Base-by-base conservation (phyloP, 1,140 invertebrate species). In the Procambarus virginalis region DNA sequence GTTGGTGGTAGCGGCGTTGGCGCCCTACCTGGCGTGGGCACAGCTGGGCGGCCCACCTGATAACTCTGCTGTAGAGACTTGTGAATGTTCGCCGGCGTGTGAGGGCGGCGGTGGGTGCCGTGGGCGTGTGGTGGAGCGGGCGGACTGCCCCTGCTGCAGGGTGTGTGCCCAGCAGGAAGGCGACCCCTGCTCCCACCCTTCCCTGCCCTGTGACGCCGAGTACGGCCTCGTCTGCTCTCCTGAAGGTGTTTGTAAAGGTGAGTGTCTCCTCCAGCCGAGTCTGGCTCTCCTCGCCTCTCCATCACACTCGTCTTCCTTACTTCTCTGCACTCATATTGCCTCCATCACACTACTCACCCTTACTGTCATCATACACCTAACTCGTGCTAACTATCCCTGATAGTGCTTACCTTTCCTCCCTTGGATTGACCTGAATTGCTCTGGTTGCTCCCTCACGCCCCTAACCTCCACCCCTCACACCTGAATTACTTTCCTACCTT, bases 161-260 rank as follows among this genome's bases (percentile, higher is more conserved):
- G 88, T 89, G 17, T 89, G 88, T 68, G 81, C 81, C 55, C 81
- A 77, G 20, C 73, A 79, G 22, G 81, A 68, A 46, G 70, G 73
- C 9, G 60, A 84, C n/a, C 8, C 70, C 45, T 89, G 88, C 34
- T 55, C 70, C 14, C 55, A 17, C 6, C 88, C 88, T 17, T 45
- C 75, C 81, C n/a, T 77, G 58, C 88, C 88, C 81, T 89, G 88
- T 58, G 88, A 89, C 48, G 64, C 22, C 6, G 49, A 84, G 75
- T 89, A 70, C 46, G 88, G 88, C 75, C 75, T 89, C 55, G 20
- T 84, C 82, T 89, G 88, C 75, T 89, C 87, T 64, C 55, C 81
- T 79, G 88, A 89, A 22, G 58, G 75, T n/a, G 60, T 89, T 34
- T 89, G 88, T 76, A 78, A 89, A 89, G 88, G 88, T 89, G 20